These are phyloP conservation scores for Silurus aristotelis DNA, from an alignment of 2,797 vertebrate genomes.

Conservation along the genomic window DNA sequence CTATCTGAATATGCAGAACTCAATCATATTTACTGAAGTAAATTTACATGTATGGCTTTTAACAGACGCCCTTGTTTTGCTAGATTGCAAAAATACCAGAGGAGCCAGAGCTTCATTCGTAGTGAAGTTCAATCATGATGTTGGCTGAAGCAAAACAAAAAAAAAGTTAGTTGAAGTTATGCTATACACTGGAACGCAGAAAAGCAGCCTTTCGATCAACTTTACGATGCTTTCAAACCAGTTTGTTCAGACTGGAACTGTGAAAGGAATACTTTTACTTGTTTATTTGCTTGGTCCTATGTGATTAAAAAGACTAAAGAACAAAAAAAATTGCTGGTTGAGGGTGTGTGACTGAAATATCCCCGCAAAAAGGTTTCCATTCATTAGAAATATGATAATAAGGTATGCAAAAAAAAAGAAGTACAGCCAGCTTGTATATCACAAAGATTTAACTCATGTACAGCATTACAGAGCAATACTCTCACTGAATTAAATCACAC, in stretches of 20 bases:
- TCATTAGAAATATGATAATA: conserved; percentile 1
- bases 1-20: background rate
- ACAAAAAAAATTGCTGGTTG: background rate
- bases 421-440: background rate
- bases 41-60: no score
- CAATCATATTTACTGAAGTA: no score
- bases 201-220: background rate
- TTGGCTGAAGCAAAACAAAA: no score
- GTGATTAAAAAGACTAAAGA: background rate
- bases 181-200: conserved; percentile 7
- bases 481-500: background rate
- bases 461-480: background rate
- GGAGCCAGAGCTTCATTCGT: background rate
- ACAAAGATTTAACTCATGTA: background rate
- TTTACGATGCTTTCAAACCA: background rate
- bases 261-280: background rate
- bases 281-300: background rate
- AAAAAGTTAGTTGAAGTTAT: background rate
- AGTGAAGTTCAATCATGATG: background rate
- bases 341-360: background rate
- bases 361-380: background rate
- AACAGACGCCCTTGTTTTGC: no score
- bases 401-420: background rate
- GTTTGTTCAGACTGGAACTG: background rate
- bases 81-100: no score